Percentiles rank a stretch among this genome's conserved stretches.
phyloP scores from a whole-genome alignment of 1,140 invertebrate species.

The Brachionus rubens region DNA sequence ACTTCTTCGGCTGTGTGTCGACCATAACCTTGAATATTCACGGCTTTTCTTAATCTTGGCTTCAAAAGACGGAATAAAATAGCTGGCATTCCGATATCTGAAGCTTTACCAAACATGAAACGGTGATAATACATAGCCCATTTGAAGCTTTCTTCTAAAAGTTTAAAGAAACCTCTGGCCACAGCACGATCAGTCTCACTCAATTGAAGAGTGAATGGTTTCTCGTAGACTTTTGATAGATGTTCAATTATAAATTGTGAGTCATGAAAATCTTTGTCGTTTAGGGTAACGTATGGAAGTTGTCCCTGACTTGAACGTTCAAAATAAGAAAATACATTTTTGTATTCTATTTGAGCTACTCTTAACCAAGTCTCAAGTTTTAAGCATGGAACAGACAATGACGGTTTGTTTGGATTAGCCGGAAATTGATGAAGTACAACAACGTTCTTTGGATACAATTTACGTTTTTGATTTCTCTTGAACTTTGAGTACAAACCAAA shows the following conservation, averaged over 20 bases:
- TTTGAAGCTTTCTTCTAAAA: conserved; percentile 38
- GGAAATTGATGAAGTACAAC: conserved; percentile 43
- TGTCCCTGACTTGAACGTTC: conserved; percentile 26
- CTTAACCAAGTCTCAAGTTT: conserved; percentile 38
- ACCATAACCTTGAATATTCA: conserved; percentile 33
- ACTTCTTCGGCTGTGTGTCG: conserved; percentile 30
- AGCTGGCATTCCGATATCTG: conserved; percentile 19
- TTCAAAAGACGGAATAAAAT: background rate
- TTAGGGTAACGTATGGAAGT: conserved; percentile 29
- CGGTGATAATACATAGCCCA: conserved; percentile 33
- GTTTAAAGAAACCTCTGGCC: conserved; percentile 34
- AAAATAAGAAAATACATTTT: conserved; percentile 25
- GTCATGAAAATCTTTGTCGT: background rate
- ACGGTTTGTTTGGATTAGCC: background rate
- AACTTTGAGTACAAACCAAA: background rate
- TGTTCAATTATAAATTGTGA: conserved; percentile 43
- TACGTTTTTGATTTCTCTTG: conserved; percentile 7
- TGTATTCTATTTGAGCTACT: background rate
- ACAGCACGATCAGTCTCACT: conserved; percentile 10
- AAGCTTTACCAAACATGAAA: conserved; percentile 14
- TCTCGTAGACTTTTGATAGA: conserved; percentile 21
- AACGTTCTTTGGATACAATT: conserved; percentile 22
- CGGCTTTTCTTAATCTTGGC: background rate
- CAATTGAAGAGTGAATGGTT: background rate
- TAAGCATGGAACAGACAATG: conserved; percentile 1